Percentiles rank a stretch among this genome's conserved stretches.
Evolutionary conservation across 1,140 invertebrate genomes (phyloP).

Genomic region (Atopsyche davidsoni): DNA sequence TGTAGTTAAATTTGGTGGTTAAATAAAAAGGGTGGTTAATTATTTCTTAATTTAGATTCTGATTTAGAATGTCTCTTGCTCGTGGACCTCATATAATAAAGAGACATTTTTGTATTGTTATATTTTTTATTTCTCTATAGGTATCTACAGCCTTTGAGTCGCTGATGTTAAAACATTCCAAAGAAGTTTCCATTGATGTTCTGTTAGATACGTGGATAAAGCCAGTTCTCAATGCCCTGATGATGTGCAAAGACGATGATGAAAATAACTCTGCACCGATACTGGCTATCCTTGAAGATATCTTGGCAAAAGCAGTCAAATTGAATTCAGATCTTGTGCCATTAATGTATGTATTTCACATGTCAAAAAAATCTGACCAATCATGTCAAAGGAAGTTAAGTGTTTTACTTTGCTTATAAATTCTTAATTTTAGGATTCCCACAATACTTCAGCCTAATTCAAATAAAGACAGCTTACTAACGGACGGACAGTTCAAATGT

Average conservation of each 20-base stretch:
- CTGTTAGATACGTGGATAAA: conserved; percentile 34
- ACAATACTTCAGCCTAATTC: conserved; percentile 13
- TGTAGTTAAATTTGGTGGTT: not conserved
- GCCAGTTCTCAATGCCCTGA: conserved; percentile 32
- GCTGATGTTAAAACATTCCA: conserved; percentile 33
- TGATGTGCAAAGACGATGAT: conserved; percentile 7
- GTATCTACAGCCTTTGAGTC: conserved; percentile 36
- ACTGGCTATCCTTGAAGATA: conserved; percentile 33
- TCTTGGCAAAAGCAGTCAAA: conserved; percentile 34
- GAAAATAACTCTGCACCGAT: conserved; percentile 27
- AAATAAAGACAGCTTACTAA: conserved; percentile 6
- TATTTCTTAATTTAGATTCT: no score
- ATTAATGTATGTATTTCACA: conserved; percentile 34
- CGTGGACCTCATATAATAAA: no score
- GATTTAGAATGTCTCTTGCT: not conserved
- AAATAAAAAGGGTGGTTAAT: no score
- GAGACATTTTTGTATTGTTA: not conserved
- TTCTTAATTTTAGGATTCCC: conserved; percentile 17
- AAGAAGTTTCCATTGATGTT: conserved; percentile 21
- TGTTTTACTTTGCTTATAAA: not conserved
- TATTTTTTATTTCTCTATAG: conserved; percentile 29
- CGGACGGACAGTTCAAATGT: conserved; percentile 35
- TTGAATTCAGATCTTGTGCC: conserved; percentile 33
- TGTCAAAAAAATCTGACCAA: not conserved
- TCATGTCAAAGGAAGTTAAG: not conserved